phyloP scores from a whole-genome alignment of 1,140 invertebrate species.

The Branchinecta lindahli region DNA sequence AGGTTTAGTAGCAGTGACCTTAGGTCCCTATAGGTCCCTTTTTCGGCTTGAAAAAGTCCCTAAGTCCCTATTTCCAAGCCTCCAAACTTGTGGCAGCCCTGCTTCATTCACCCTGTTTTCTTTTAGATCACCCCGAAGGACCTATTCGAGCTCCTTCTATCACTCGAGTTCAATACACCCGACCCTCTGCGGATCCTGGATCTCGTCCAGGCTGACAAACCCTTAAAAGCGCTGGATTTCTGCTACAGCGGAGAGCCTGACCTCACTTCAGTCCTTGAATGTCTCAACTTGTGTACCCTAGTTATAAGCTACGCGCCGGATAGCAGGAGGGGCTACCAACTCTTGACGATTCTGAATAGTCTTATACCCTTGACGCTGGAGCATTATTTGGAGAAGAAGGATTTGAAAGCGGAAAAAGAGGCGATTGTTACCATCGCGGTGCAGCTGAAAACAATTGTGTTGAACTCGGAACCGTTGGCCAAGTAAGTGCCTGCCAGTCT shows the following conservation, averaged over 20 bases:
- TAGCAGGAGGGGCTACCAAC: conserved; percentile 86
- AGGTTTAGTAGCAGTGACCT: too few species aligned
- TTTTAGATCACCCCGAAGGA: conserved; percentile 68
- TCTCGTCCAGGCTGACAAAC: conserved; percentile 87
- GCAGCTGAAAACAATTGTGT: conserved; percentile 87
- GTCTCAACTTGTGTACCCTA: conserved; percentile 88
- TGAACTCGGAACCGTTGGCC: conserved; percentile 86
- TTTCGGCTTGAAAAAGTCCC: too few species aligned
- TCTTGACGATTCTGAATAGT: conserved; percentile 45
- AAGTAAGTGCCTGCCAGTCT: conserved; percentile 46
- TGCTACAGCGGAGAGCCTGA: conserved; percentile 93
- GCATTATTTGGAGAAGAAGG: conserved; percentile 39
- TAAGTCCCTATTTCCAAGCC: too few species aligned
- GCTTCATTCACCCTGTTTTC: neutral
- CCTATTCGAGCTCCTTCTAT: conserved; percentile 77
- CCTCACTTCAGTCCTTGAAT: conserved; percentile 81
- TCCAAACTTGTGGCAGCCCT: too few species aligned
- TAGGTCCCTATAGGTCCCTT: too few species aligned
- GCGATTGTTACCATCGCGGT: conserved; percentile 86
- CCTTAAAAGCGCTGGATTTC: conserved; percentile 88
- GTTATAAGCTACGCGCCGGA: conserved; percentile 94
- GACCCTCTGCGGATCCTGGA: conserved; percentile 91
- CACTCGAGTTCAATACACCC: conserved; percentile 75
- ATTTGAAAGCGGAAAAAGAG: conserved; percentile 78
- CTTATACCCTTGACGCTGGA: conserved; percentile 13